Evolutionary conservation across 2,888 invertebrate species (phyloP), one percentile per base, ranked within the genome.

Genomic region (Ethmia dodecea): DNA sequence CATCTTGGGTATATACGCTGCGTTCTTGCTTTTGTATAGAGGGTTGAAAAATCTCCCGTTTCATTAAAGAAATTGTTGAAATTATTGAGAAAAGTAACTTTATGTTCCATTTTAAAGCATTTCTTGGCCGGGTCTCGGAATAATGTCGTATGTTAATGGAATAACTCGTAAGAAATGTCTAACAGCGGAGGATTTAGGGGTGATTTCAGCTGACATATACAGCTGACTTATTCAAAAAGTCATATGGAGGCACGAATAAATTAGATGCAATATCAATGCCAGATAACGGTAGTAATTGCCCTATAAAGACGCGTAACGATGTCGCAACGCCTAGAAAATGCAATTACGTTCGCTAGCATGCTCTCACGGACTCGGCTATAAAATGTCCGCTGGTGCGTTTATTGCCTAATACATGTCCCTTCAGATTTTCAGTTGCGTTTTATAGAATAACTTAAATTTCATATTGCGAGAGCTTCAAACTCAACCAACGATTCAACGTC

Each of bases 231-330:
- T 79, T 74, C 57, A 68, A 71, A 75, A 72, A 64, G 57, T 52
- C 55, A 54, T 35, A 32, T 35, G 48, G 49, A 43, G 45, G 54
- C 55, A 72, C 70, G 72, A 77, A 81, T 79, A 78, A 78, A 81
- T 78, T 63, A 78, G 68, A 79, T 81, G 80, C 78, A 80, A 76
- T 79, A 83, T 79, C 80, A 81, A 83, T 79, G 81, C 77, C 79
- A 83, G 81, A 81, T 83, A 81, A 80, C 71, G 71, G 58, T 76
- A 65, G 74, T 79, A 79, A 83, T 81, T 81, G 78, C 77, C 71
- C 79, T 80, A 83, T 83, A 81, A 83, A 83, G 76, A 71, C 72
- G 72, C 63, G 68, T 59, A 78, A 79, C 76, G 80, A 80, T 77
- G 77, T 77, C 74, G 71, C 65, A 68, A 65, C 66, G 80, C 72